Base-by-base conservation (phyloP, 2,888 invertebrate genomes). In the Erebia aethiops region DNA sequence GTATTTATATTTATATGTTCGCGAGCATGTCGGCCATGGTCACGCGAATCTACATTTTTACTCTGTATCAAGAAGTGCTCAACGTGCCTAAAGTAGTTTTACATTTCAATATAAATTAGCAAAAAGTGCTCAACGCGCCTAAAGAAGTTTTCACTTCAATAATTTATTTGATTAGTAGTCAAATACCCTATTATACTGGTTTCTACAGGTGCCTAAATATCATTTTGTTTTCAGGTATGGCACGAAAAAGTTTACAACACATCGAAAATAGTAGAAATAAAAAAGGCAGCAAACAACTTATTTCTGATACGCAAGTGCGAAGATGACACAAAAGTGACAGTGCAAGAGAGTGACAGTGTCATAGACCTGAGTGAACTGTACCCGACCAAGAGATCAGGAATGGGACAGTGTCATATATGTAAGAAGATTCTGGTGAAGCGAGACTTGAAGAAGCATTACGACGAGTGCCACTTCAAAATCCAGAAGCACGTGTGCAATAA, bases 201-300 rank as follows among this genome's bases (percentile, higher is more conserved):
- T 1, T 26, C 1, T 26, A 26, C 26, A 26, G 26, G 4, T 1
- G 13, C 49, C 4, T 49, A 5, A 52, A 26, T 9, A 49, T 49
- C 4, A 58, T 35, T 58, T 2, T 14, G 7, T 43, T 21, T 8
- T 2, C 62, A 62, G 62, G 46, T 62, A 14, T 62, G 62, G 62
- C 62, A 62, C 1, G 90, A 90, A 62, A 84, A 79, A 9, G 89
- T 89, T 0, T 60, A 77, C 0, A 87, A 90, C 63, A 77, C 85
- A 0, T 75, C 85, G 2, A 75, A 74, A 0, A 70, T 88, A 0
- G 78, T 88, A 0, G 82, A 89, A 76, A 87, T 90, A 0, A 85
- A 76, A n/a, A 89, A 88, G 67, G 78, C 80, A 0, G 80, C 81
- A 0, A 72, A 74, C 0, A 89, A 85, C 16, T 74, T 76, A 0